phyloP scores from a whole-genome alignment of 2,888 invertebrate genomes.

The Acanthoscelides obtectus region DNA sequence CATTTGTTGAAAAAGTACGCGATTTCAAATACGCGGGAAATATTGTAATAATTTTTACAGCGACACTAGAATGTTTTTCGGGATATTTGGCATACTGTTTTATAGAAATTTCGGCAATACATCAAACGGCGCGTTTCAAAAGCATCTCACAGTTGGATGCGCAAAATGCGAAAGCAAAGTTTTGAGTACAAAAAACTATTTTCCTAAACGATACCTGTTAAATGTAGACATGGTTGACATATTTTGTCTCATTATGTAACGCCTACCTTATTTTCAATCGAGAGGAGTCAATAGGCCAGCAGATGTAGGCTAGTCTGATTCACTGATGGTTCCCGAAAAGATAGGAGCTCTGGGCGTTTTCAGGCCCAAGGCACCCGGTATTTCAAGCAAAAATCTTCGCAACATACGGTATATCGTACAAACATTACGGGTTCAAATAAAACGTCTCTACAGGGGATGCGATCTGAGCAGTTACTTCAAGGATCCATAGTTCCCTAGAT shows the following conservation, averaged over 20 bases:
- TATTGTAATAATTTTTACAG: not conserved
- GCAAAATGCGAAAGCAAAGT: not conserved
- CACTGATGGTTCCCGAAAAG: too few species aligned
- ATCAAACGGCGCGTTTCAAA: not conserved
- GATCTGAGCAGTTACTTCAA: too few species aligned
- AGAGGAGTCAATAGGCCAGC: too few species aligned
- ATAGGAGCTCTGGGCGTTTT: too few species aligned
- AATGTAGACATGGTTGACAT: not conserved
- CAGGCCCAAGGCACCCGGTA: too few species aligned
- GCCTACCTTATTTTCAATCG: not conserved
- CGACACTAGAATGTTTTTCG: not conserved
- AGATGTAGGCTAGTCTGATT: too few species aligned
- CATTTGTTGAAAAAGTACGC: not conserved
- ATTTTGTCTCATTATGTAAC: not conserved
- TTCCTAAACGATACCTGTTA: not conserved
- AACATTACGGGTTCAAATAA: too few species aligned
- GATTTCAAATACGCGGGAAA: not conserved
- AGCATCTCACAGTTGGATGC: not conserved
- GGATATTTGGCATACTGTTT: not conserved
- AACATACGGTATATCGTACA: too few species aligned
- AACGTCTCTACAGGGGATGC: too few species aligned
- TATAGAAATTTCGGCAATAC: not conserved
- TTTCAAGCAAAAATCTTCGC: too few species aligned
- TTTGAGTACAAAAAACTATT: not conserved
- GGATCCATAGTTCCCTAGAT: too few species aligned